phyloP scores from a whole-genome alignment of 2,797 vertebrate species.

The Lepidocolaptes lacrymiger region DNA sequence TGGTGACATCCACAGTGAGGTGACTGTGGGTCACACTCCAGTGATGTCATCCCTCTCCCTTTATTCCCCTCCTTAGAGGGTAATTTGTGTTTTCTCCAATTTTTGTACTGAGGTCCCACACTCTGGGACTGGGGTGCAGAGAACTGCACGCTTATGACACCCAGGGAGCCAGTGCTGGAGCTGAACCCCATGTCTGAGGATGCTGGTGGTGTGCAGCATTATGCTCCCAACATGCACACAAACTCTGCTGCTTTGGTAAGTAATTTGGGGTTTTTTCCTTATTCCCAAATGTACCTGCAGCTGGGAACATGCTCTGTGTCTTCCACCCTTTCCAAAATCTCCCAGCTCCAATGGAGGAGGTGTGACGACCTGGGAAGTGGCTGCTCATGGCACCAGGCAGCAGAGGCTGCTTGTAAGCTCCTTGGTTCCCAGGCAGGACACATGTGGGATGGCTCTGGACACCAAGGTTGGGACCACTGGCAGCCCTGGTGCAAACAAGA shows the following conservation, averaged over 20 bases:
- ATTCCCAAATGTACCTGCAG: fast-evolving
- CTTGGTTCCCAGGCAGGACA: background rate
- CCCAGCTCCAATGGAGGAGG: background rate
- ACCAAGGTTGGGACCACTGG: background rate
- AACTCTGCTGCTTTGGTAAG: background rate
- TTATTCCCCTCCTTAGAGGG: background rate
- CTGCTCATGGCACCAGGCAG: background rate
- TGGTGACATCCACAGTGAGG: fast-evolving
- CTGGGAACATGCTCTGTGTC: background rate
- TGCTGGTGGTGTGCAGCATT: background rate
- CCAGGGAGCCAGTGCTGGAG: background rate
- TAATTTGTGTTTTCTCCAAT: background rate
- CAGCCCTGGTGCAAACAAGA: no score
- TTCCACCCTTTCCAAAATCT: background rate
- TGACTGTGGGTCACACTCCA: background rate
- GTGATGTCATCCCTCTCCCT: background rate
- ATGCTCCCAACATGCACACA: background rate
- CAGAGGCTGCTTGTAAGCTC: background rate
- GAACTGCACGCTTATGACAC: background rate
- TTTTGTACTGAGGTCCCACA: no score
- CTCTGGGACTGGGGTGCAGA: background rate
- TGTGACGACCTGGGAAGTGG: background rate
- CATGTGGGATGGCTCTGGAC: fast-evolving
- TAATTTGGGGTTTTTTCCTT: background rate
- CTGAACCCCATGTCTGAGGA: background rate